Conservation (phyloP, 1,140 invertebrate species). For the Hyphantria cunea region DNA sequence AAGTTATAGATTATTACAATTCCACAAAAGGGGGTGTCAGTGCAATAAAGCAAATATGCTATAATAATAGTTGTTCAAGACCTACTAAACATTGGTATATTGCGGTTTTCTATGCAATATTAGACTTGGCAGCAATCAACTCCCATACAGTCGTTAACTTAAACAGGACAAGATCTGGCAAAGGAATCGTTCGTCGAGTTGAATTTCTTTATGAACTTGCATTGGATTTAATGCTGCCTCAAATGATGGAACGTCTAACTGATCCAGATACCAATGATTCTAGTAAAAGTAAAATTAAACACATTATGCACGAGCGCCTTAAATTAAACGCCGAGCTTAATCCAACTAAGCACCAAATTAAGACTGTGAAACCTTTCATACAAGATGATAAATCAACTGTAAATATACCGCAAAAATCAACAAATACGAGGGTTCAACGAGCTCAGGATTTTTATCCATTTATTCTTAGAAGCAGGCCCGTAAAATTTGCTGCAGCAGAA, state of each 20-base stretch:
- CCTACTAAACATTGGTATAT: background rate
- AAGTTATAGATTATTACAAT: background rate
- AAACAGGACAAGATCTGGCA: background rate
- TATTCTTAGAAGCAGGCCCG: background rate
- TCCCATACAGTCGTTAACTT: background rate
- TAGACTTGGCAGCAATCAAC: background rate
- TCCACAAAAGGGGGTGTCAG: background rate
- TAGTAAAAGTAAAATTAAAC: background rate
- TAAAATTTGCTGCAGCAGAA: too few species aligned
- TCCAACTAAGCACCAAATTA: background rate
- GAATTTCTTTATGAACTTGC: background rate
- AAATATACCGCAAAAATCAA: too few species aligned
- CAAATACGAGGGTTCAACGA: too few species aligned
- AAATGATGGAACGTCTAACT: background rate
- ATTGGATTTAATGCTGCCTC: conserved; percentile 1
- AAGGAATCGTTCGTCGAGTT: background rate
- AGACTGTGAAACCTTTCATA: background rate
- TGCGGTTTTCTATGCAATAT: background rate
- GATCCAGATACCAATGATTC: background rate
- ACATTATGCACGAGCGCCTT: background rate
- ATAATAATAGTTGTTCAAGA: background rate
- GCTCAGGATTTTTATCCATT: too few species aligned
- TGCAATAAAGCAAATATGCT: background rate
- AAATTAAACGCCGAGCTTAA: background rate
- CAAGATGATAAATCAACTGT: background rate